These are phyloP conservation scores for Melanotaenia maccullochi DNA, from an alignment of 2,797 vertebrate genomes.

Conservation along the genomic window DNA sequence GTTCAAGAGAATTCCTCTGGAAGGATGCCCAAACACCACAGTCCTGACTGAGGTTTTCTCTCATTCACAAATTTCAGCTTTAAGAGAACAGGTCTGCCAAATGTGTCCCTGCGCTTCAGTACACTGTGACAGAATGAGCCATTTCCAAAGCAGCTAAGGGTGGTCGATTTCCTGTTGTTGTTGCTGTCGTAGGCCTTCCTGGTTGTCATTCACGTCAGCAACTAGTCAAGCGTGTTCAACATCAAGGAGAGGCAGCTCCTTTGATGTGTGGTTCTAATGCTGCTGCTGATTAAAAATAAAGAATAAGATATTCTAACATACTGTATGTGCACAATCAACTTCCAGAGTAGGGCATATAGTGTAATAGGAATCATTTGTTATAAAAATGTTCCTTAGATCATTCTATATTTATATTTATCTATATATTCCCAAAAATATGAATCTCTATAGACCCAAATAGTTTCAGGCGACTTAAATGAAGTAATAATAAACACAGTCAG, in stretches of 20 bases:
- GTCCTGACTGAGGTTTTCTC: conserved; percentile 10
- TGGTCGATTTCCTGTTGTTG: conserved; percentile 57
- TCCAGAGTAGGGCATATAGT: neutral
- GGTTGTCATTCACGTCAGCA: conserved; percentile 60
- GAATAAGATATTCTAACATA: conserved; percentile 37
- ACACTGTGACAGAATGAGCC: conserved; percentile 52
- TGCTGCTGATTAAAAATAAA: conserved; percentile 64
- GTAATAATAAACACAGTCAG: conserved; percentile 33
- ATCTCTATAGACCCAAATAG: conserved; percentile 39
- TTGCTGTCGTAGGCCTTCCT: conserved; percentile 46
- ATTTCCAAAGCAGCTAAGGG: conserved; percentile 56
- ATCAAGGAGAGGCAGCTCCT: conserved; percentile 55
- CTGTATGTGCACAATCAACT: conserved; percentile 30
- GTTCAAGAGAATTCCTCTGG: conserved; percentile 4
- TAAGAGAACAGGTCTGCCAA: conserved; percentile 38
- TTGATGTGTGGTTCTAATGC: conserved; percentile 55
- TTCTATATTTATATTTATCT: neutral
- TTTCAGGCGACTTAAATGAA: conserved; percentile 35
- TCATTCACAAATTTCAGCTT: conserved; percentile 23
- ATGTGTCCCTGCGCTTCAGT: conserved; percentile 21
- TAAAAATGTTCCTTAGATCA: conserved; percentile 11
- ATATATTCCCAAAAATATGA: conserved; percentile 34
- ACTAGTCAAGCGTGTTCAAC: conserved; percentile 52
- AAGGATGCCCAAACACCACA: neutral
- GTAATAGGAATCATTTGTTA: conserved; percentile 22